These are phyloP conservation scores for Germaria angustata DNA, from an alignment of 2,888 invertebrate species.

Conservation along the genomic window DNA sequence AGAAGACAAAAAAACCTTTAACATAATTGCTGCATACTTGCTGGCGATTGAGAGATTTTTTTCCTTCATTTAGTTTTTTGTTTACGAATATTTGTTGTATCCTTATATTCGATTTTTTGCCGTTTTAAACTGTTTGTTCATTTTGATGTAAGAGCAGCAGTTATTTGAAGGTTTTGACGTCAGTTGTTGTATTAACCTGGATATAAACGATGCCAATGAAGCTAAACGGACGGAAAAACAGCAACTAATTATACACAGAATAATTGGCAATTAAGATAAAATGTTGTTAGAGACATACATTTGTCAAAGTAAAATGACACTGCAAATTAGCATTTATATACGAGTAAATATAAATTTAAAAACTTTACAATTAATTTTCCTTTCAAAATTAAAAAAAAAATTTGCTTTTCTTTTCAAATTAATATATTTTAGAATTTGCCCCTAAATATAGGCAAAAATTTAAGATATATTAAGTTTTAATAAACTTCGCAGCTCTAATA, in stretches of 20 bases:
- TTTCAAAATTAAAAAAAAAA: background rate
- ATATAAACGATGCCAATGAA: slow-evolving; percentile 58
- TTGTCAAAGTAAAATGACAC: slow-evolving; percentile 16
- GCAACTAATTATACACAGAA: slow-evolving; percentile 3
- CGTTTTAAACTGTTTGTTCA: slow-evolving; percentile 43
- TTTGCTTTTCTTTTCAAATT: no score
- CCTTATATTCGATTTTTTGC: slow-evolving; percentile 1
- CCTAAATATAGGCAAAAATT: slow-evolving; percentile 34
- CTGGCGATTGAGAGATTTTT: slow-evolving; percentile 54
- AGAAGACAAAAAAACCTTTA: slow-evolving; percentile 39
- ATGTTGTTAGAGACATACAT: slow-evolving; percentile 30
- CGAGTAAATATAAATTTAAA: background rate
- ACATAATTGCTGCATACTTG: slow-evolving; percentile 62
- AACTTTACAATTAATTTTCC: no score
- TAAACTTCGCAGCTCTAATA: slow-evolving; percentile 3
- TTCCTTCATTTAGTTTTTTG: slow-evolving; percentile 52
- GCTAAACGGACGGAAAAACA: slow-evolving; percentile 38
- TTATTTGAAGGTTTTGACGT: slow-evolving; percentile 67
- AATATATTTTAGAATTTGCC: no score
- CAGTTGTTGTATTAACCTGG: slow-evolving; percentile 67
- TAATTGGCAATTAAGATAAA: slow-evolving; percentile 52
- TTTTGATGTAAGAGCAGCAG: slow-evolving; percentile 58
- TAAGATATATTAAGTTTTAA: slow-evolving; percentile 28
- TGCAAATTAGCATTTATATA: background rate
- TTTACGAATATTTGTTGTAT: slow-evolving; percentile 62